Evolutionary conservation across 2,888 invertebrate species (phyloP), one percentile per base, ranked within the genome.

Genomic region (Mesorhabditis belari): DNA sequence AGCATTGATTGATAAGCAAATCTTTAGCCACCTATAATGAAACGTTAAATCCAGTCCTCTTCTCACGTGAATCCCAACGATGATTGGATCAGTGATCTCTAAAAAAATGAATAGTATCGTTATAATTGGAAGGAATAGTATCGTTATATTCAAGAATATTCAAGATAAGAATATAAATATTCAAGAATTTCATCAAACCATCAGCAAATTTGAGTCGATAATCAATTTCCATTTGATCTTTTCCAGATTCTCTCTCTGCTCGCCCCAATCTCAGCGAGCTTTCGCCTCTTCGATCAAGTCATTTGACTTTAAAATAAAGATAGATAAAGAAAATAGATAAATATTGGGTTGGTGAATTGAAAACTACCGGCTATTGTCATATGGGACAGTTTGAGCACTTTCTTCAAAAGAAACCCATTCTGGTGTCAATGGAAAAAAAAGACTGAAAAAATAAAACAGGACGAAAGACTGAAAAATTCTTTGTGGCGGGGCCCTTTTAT

Each of bases 21-120:
- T 6, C 35, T 25, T 2, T n/a, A n/a, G n/a, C n/a, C n/a, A 61
- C 61, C 81, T 66, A 9, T 64, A 61, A 57, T 81, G 77, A 55
- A 77, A 66, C 4, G 80, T 74, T 63, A 82, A 73, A 63, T 83
- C 83, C 57, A 77, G 70, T 9, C 82, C 83, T 44, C 81, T 76
- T 5, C 83, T 71, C 3, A 82, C 78, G 64, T 83, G 83, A 21
- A 83, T 70, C 0, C 81, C 82, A 24, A 81, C 74, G 6, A 71
- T 65, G 57, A 61, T 67, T 21, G 64, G 60, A 17, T 67, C 61
- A 6, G 59, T 50, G 53, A 64, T 60, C 3, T 60, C 71, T 70
- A 54, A 25, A 70, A n/a, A n/a, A n/a, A n/a, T n/a, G n/a, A n/a
- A n/a, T n/a, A n/a, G n/a, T n/a, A n/a, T n/a, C n/a, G n/a, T n/a